phyloP scores from a whole-genome alignment of 1,140 invertebrate genomes.

The Drosophila subobscura region DNA sequence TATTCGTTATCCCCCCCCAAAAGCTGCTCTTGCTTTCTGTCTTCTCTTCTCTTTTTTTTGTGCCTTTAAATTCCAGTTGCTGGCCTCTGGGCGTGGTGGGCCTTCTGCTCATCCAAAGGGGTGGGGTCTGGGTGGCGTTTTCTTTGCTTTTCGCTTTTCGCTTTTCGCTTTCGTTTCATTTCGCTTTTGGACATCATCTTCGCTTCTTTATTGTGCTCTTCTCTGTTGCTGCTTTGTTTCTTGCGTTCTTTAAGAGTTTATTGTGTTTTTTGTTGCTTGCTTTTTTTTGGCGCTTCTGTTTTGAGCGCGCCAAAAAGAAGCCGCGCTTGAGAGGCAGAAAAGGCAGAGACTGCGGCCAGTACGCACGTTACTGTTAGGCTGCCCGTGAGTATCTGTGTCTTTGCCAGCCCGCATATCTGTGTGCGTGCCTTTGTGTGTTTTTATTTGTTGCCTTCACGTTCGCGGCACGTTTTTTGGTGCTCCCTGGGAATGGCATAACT shows the following conservation, averaged over 20 bases:
- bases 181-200: slow-evolving; percentile 28
- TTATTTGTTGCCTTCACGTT: slow-evolving; percentile 43
- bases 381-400: slow-evolving; percentile 35
- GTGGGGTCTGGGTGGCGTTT: slow-evolving; percentile 3
- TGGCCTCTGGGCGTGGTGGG: slow-evolving; percentile 51
- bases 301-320: slow-evolving; percentile 70
- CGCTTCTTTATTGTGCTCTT: neutral
- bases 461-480: slow-evolving; percentile 50
- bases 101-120: neutral
- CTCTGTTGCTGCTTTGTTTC: slow-evolving; percentile 35
- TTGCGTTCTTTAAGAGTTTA: slow-evolving; percentile 39
- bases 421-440: slow-evolving; percentile 17
- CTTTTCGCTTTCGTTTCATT: slow-evolving; percentile 21
- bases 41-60: no score
- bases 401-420: slow-evolving; percentile 25
- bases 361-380: slow-evolving; percentile 80
- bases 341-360: slow-evolving; percentile 41
- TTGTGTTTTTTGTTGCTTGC: slow-evolving; percentile 15
- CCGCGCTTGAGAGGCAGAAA: neutral
- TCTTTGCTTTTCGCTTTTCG: neutral
- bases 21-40: no score
- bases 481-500: slow-evolving; percentile 43
- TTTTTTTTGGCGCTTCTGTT: slow-evolving; percentile 74
- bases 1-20: no score
- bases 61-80: slow-evolving; percentile 72